Evolutionary conservation across 2,888 invertebrate species (phyloP), one percentile per base, ranked within the genome.

Genomic region (Melinopterus prodromus): DNA sequence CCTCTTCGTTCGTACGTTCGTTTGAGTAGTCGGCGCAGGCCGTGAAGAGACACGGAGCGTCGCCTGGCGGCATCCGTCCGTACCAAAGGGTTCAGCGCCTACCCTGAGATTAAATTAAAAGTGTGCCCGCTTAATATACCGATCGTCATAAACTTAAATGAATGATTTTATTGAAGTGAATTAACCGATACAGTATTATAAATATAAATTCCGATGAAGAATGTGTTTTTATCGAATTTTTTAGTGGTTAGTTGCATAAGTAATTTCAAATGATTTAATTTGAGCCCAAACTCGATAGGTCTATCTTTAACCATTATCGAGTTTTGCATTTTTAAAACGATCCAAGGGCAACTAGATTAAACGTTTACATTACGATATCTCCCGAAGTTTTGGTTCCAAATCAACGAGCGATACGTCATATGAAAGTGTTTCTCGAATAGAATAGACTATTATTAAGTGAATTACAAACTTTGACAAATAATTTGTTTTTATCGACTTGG

Each of bases 11-110:
- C 2, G 53, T 53, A 9, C 53, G 53, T 53, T 53, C 53, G 12
- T 53, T 53, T 53, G 9, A 53, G 12, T 9, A 7, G 9, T 7
- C 53, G 53, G 12, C 1, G 53, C 12, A 53, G 53, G 53, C 53
- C 53, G 53, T 53, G 53, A 12, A 53, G 53, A 53, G 53, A 7
- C 7, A 12, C 53, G 12, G 5, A 53, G 53, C 53, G 53, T 3
- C 53, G 7, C 53, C 53, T 53, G 53, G 9, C 53, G 53, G 7
- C 53, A 53, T 53, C 53, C 53, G 53, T 6, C 12, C 7, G 9
- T 53, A 53, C 53, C 53, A 53, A 53, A 53, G 53, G 53, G 53
- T 53, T 53, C 53, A 53, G 53, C 53, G 53, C 53, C 53, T 53
- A 53, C 53, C 53, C 53, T 12, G 53, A 53, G 7, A 53, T 53